phyloP scores from a whole-genome alignment of 2,113 vertebrate genomes.

The Echinops telfairi region DNA sequence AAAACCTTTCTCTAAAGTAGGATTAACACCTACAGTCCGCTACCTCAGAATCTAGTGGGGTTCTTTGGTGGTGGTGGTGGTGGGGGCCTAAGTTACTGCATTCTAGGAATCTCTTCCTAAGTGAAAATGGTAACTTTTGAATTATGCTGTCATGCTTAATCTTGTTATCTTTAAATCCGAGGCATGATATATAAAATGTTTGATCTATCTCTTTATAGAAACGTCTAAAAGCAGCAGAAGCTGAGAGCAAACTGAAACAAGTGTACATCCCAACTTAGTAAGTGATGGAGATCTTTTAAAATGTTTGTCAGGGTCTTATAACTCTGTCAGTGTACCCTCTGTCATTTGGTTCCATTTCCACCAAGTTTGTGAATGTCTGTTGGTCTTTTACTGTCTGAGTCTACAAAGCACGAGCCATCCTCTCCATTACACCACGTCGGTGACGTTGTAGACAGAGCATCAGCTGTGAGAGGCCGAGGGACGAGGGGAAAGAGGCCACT shows the following conservation, averaged over 20 bases:
- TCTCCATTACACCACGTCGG: background rate
- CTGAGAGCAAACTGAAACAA: constrained; percentile 98
- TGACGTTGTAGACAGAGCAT: constrained; percentile 17
- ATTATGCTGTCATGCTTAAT: constrained; percentile 61
- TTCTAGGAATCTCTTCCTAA: background rate
- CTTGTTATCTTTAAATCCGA: constrained; percentile 31
- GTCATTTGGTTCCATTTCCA: constrained; percentile 37
- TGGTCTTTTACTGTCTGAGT: constrained; percentile 45
- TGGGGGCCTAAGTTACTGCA: background rate
- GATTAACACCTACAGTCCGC: background rate
- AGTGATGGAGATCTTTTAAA: constrained; percentile 86
- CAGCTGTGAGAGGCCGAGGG: background rate
- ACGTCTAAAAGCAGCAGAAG: constrained; percentile 97
- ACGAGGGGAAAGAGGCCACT: background rate
- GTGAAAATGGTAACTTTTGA: constrained; percentile 35
- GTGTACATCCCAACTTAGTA: constrained; percentile 99
- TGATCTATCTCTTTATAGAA: constrained; percentile 90
- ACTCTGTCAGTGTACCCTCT: constrained; percentile 22
- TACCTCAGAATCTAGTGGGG: constrained; percentile 45
- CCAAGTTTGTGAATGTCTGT: constrained; percentile 34
- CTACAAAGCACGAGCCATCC: background rate
- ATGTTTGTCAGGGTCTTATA: constrained; percentile 6
- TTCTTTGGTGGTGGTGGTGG: background rate
- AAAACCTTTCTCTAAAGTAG: constrained; percentile 32
- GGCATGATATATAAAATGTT: constrained; percentile 74